These are phyloP conservation scores for Candoia aspera DNA, from an alignment of 2,113 vertebrate genomes.

Conservation along the genomic window DNA sequence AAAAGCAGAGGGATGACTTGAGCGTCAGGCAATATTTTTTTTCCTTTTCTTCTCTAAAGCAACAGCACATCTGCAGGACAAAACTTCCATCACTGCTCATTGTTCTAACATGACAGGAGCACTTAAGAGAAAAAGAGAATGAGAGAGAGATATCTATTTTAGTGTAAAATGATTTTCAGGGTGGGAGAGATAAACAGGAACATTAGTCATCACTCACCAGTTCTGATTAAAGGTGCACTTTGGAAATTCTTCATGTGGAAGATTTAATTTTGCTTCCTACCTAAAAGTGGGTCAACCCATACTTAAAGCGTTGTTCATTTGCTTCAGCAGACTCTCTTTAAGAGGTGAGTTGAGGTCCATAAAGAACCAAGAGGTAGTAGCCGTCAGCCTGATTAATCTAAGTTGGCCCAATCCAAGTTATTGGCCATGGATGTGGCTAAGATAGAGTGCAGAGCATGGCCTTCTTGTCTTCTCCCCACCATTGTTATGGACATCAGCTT, in stretches of 20 bases:
- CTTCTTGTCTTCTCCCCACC: too few species aligned
- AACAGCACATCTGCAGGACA: constrained; percentile 51
- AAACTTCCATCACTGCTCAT: constrained; percentile 47
- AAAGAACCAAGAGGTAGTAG: background rate
- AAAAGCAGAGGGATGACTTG: constrained; percentile 17
- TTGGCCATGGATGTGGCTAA: background rate
- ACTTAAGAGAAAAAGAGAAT: constrained; percentile 34
- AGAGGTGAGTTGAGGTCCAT: background rate
- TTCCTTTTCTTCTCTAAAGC: constrained; percentile 36
- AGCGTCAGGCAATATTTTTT: constrained; percentile 35
- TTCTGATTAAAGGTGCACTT: constrained; percentile 20
- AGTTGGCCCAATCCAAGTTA: background rate
- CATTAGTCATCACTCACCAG: background rate
- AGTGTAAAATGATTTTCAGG: constrained; percentile 8
- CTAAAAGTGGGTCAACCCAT: background rate
- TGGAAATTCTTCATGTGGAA: background rate
- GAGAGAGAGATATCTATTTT: constrained; percentile 20
- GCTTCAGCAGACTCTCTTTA: background rate
- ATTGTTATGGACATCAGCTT: too few species aligned
- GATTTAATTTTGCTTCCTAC: background rate
- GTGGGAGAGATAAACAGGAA: constrained; percentile 17
- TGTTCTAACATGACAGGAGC: constrained; percentile 36
- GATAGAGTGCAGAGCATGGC: background rate
- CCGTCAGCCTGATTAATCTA: background rate
- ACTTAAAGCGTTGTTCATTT: background rate